phyloP scores from a whole-genome alignment of 1,140 invertebrate genomes.

The Megalonaias nervosa region DNA sequence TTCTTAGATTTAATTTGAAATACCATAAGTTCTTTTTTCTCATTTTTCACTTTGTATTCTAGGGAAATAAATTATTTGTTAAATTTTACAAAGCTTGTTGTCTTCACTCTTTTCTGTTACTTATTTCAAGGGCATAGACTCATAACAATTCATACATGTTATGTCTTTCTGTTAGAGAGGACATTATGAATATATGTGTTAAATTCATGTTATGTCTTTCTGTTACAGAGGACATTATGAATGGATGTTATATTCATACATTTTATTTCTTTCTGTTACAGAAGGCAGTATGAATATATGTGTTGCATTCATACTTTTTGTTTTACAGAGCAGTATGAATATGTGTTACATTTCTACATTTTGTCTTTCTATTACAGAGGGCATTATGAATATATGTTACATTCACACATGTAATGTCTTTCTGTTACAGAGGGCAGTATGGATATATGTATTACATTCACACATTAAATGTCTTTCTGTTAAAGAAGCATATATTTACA shows the following conservation, averaged over 20 bases:
- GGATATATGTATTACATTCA: background rate
- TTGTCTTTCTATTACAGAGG: constrained; percentile 34
- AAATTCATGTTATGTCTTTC: background rate
- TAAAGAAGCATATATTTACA: background rate
- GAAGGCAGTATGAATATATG: background rate
- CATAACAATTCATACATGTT: too few species aligned
- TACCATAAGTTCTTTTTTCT: too few species aligned
- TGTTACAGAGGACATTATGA: too few species aligned
- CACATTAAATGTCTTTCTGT: background rate
- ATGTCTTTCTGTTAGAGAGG: too few species aligned
- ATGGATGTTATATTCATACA: too few species aligned
- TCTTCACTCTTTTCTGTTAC: too few species aligned
- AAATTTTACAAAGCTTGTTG: too few species aligned
- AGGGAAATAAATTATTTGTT: too few species aligned
- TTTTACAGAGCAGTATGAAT: constrained; percentile 28
- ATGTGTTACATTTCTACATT: background rate
- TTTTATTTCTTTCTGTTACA: background rate
- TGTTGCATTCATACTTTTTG: background rate
- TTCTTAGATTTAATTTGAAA: too few species aligned
- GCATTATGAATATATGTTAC: background rate
- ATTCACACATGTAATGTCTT: background rate
- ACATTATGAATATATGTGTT: background rate
- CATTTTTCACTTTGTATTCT: too few species aligned
- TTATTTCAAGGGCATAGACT: too few species aligned
- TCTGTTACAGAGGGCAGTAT: background rate